Base-by-base conservation (phyloP, 2,888 invertebrate species). In the Aproaerema taeniolella region DNA sequence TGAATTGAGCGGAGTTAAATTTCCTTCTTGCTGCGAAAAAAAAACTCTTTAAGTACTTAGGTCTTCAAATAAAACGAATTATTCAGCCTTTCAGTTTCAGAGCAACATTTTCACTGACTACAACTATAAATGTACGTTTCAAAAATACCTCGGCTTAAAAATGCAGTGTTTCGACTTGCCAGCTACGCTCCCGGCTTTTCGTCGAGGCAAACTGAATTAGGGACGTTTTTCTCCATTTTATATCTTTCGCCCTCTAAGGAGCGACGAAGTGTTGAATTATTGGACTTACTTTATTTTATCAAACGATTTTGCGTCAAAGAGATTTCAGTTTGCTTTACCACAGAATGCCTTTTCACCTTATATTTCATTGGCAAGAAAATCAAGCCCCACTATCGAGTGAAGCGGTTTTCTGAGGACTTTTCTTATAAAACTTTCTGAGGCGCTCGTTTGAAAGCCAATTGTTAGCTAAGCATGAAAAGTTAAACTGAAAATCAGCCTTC, bases 241-340 rank as follows among this genome's bases (percentile, higher is more conserved):
- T 74, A 75, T 70, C 67, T 73, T 64, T 67, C 70, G 52, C 71
- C 67, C 73, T 68, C 68, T 70, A 64, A 75, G 70, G 67, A 75
- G 67, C 69, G 67, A 52, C 70, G 75, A 76, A 78, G 76, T 77
- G 79, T 71, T 78, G 81, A 83, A 79, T 80, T 83, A 82, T 82
- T 74, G 71, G 74, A 75, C 65, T 77, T 74, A 75, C 76, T 85
- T 81, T 80, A 79, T 80, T 81, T 78, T 79, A 77, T 75, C 73
- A 79, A 79, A 71, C 70, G 73, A 76, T 73, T 74, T 71, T 61
- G 63, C 63, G 62, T 58, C 61, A 51, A 56, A 59, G 62, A 68
- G 63, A 69, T 73, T 79, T 73, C 66, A 73, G 74, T 81, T 79
- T 79, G 74, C 73, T 71, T 75, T 73, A 52, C 60, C 62, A 60